phyloP scores from a whole-genome alignment of 2,797 vertebrate genomes.

The Macrochelys suwanniensis region DNA sequence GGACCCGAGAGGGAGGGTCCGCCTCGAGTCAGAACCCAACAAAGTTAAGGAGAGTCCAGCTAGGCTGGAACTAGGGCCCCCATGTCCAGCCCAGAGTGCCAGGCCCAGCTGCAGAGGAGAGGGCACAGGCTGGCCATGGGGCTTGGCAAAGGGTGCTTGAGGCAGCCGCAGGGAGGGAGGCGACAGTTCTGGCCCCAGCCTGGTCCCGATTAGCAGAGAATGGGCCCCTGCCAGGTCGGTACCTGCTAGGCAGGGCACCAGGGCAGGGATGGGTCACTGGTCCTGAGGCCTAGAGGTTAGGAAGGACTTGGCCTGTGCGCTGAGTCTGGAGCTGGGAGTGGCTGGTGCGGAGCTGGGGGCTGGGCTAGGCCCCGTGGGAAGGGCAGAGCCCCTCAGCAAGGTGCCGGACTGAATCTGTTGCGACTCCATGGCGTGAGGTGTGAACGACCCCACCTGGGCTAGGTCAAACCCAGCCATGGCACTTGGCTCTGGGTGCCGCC shows the following conservation, averaged over 20 bases:
- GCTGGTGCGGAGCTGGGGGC: too few relatives aligned
- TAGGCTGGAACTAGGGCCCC: neutral
- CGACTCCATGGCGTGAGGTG: too few relatives aligned
- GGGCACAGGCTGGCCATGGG: neutral
- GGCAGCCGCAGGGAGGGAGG: neutral
- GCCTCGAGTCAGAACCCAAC: neutral
- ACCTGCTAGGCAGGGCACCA: neutral
- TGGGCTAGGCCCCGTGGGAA: too few relatives aligned
- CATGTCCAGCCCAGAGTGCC: neutral
- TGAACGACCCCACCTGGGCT: neutral
- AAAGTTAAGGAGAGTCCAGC: neutral
- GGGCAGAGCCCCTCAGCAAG: too few relatives aligned
- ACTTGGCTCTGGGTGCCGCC: too few relatives aligned
- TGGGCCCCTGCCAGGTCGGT: neutral
- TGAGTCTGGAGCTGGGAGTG: too few relatives aligned
- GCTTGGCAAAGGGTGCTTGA: neutral
- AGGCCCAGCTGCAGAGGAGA: neutral
- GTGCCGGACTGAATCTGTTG: too few relatives aligned
- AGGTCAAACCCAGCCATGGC: too few relatives aligned
- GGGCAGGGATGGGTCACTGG: neutral
- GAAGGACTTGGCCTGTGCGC: too few relatives aligned
- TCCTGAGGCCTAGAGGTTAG: too few relatives aligned
- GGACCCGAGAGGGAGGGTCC: too few relatives aligned
- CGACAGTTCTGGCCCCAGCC: neutral
- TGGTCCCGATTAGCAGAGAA: neutral